Evolutionary conservation across 2,113 vertebrate genomes (phyloP).

Genomic region (Entelurus aequoreus): DNA sequence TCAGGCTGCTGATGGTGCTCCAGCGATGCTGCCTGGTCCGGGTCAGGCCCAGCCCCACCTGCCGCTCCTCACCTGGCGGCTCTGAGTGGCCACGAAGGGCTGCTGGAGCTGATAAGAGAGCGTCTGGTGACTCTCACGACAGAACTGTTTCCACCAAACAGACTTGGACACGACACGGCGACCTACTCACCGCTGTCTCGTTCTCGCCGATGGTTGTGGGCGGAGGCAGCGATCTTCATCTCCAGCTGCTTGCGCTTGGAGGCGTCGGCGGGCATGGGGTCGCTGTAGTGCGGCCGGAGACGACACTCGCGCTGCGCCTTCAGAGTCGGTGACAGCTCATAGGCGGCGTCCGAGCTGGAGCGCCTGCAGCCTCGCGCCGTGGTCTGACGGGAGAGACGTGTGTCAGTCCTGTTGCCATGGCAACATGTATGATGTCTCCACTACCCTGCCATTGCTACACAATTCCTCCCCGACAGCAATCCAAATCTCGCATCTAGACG

Average conservation of each 20-base stretch:
- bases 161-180: background rate
- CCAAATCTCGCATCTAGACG: too few relatives aligned
- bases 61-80: constrained; percentile 70
- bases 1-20: constrained; percentile 88
- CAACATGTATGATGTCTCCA: too few relatives aligned
- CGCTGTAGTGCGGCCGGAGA: constrained; percentile 83
- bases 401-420: constrained; percentile 37
- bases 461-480: too few relatives aligned
- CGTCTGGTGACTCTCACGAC: background rate
- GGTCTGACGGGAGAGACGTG: constrained; percentile 27
- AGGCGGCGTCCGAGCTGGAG: constrained; percentile 81
- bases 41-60: constrained; percentile 32
- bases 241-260: constrained; percentile 87
- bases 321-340: constrained; percentile 75
- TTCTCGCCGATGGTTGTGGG: constrained; percentile 76
- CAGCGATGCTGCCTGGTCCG: constrained; percentile 72
- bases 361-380: constrained; percentile 68
- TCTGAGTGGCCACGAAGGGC: constrained; percentile 63
- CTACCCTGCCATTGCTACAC: too few relatives aligned
- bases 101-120: constrained; percentile 47
- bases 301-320: constrained; percentile 82
- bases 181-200: constrained; percentile 66
- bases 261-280: constrained; percentile 82
- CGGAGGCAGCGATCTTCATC: constrained; percentile 83
- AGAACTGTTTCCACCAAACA: background rate